These are phyloP conservation scores for Polymixis lichenea DNA, from an alignment of 2,888 invertebrate genomes.

Conservation along the genomic window DNA sequence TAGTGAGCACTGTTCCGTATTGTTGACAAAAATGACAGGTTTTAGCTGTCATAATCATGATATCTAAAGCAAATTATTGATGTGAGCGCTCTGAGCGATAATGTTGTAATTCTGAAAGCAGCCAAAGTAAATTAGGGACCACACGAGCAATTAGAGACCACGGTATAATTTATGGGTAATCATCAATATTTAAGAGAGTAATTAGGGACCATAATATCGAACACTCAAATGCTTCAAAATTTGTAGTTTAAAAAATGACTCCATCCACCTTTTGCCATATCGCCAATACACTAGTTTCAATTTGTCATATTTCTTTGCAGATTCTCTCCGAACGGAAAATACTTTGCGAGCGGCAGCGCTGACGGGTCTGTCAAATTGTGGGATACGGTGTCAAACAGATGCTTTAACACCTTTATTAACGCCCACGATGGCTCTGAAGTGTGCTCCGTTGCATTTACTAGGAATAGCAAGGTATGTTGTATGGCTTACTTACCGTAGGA, in stretches of 20 bases:
- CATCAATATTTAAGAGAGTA: too few species aligned
- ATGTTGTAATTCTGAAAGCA: too few species aligned
- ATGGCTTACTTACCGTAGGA: too few species aligned
- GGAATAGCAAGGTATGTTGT: constrained; percentile 96
- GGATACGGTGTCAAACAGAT: constrained; percentile 98
- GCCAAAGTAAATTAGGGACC: background rate
- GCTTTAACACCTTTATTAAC: constrained; percentile 97
- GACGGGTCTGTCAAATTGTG: constrained; percentile 99
- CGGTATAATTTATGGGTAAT: background rate
- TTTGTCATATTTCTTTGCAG: constrained; percentile 63
- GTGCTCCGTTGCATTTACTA: constrained; percentile 97
- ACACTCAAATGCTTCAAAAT: background rate
- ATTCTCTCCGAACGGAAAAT: constrained; percentile 88
- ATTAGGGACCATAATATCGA: background rate
- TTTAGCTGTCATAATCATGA: too few species aligned
- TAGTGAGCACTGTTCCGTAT: too few species aligned
- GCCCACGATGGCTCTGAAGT: constrained; percentile 99
- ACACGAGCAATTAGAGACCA: too few species aligned
- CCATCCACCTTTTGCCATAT: background rate
- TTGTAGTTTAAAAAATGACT: background rate
- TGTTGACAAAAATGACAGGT: too few species aligned
- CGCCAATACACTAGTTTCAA: background rate
- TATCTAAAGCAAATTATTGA: too few species aligned
- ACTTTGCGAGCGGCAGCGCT: constrained; percentile 95
- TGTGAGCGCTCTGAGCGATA: too few species aligned